A percentile compares a stretch with the other conserved stretches of the same genome.
phyloP scores from a whole-genome alignment of 2,113 vertebrate genomes.

The Takifugu flavidus region DNA sequence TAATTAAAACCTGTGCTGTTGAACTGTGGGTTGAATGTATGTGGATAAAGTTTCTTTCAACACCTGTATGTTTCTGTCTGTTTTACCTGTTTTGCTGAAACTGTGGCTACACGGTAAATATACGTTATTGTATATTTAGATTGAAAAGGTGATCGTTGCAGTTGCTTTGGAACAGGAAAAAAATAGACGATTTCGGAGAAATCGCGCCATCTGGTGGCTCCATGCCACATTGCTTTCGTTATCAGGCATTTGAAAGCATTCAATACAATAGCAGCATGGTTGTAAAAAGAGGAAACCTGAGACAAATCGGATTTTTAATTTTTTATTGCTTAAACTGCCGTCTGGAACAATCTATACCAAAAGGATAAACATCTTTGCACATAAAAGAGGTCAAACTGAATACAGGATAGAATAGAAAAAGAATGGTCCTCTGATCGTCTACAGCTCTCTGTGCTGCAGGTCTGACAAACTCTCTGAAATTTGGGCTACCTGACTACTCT shows the following conservation, averaged over 20 bases:
- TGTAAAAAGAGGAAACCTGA: constrained; percentile 6
- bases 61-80: too few relatives aligned
- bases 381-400: constrained; percentile 88
- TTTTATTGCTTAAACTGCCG: constrained; percentile 98
- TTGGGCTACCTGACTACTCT: constrained; percentile 73
- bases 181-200: neutral
- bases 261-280: neutral
- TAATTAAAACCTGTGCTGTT: too few relatives aligned
- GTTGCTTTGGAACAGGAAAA: neutral
- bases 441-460: constrained; percentile 76
- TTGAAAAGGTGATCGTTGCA: neutral
- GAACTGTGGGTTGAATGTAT: too few relatives aligned
- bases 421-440: constrained; percentile 88
- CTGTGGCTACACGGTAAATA: neutral
- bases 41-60: too few relatives aligned
- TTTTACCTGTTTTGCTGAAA: too few relatives aligned
- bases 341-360: constrained; percentile 96
- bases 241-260: neutral
- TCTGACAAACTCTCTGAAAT: constrained; percentile 71
- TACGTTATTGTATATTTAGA: neutral
- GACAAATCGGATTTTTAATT: constrained; percentile 59
- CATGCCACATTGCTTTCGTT: neutral
- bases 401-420: constrained; percentile 85
- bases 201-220: constrained; percentile 42
- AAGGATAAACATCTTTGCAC: constrained; percentile 90